Evolutionary conservation across 2,113 vertebrate species (phyloP).

Genomic region (Colossoma macropomum): DNA sequence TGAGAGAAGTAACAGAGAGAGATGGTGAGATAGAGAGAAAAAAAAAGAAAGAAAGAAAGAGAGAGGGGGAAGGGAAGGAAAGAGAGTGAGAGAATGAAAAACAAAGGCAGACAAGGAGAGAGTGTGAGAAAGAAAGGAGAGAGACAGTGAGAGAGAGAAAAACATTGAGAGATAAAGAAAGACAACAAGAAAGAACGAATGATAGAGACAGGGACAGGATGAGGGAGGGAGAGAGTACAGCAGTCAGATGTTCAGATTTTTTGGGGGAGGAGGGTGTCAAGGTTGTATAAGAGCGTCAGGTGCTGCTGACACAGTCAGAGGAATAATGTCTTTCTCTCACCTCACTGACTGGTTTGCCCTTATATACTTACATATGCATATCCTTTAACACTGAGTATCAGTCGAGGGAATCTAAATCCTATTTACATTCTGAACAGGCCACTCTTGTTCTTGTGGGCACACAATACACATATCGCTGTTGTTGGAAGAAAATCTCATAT

Average conservation of each 20-base stretch:
- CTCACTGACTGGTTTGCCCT: conserved; percentile 35
- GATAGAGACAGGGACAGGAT: background rate
- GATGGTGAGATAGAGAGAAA: no score
- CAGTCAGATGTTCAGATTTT: background rate
- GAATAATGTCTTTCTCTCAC: conserved; percentile 33
- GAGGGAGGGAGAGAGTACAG: no score
- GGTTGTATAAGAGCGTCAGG: conserved; percentile 49
- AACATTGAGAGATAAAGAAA: no score
- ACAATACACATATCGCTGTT: no score
- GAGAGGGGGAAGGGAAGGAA: background rate
- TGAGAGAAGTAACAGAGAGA: background rate
- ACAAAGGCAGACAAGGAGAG: background rate
- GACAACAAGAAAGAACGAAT: no score
- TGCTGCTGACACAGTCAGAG: conserved; percentile 59
- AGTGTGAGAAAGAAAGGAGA: conserved; percentile 10
- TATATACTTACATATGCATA: background rate
- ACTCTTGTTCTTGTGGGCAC: no score
- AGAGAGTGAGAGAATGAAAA: background rate
- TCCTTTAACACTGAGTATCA: background rate
- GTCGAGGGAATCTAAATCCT: no score
- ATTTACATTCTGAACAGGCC: no score
- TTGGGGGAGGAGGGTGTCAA: background rate
- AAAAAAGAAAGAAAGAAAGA: background rate
- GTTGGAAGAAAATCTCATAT: no score
- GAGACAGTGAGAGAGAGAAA: background rate